Evolutionary conservation across 2,797 vertebrate species (phyloP).

Genomic region (Bradypus variegatus): DNA sequence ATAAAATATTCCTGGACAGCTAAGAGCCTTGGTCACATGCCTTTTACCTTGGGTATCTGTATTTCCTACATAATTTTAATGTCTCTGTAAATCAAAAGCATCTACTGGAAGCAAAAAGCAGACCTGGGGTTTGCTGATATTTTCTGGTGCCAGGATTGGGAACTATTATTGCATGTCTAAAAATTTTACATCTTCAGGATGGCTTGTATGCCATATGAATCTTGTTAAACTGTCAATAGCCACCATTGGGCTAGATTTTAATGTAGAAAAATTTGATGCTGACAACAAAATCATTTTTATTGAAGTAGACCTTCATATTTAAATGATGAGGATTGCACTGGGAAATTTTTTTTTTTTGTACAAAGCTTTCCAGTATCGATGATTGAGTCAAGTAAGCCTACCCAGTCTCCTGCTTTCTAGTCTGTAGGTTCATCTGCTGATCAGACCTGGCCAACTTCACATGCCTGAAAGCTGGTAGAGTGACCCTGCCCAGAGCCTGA

Average conservation of each 20-base stretch:
- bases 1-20: slow-evolving; percentile 54
- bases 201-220: slow-evolving; percentile 63
- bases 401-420: neutral
- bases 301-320: slow-evolving; percentile 50
- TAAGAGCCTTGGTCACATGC: slow-evolving; percentile 42
- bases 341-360: neutral
- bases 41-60: slow-evolving; percentile 68
- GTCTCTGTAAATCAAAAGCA: slow-evolving; percentile 68
- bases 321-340: slow-evolving; percentile 38
- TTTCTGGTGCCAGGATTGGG: slow-evolving; percentile 60
- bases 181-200: slow-evolving; percentile 62
- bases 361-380: slow-evolving; percentile 7
- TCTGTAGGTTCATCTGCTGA: neutral
- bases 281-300: slow-evolving; percentile 60
- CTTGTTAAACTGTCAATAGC: slow-evolving; percentile 62
- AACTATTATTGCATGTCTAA: slow-evolving; percentile 64
- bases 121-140: slow-evolving; percentile 66
- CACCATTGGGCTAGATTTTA: slow-evolving; percentile 34
- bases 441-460: neutral
- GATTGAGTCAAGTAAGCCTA: slow-evolving; percentile 2
- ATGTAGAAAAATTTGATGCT: slow-evolving; percentile 27
- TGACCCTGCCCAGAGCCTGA: neutral
- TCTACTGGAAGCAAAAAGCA: slow-evolving; percentile 67
- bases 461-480: neutral
- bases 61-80: slow-evolving; percentile 73